Percentiles rank a stretch among this genome's conserved stretches.
These are phyloP conservation scores for Phengaris alcon DNA, from an alignment of 2,888 invertebrate genomes.

Conservation along the genomic window DNA sequence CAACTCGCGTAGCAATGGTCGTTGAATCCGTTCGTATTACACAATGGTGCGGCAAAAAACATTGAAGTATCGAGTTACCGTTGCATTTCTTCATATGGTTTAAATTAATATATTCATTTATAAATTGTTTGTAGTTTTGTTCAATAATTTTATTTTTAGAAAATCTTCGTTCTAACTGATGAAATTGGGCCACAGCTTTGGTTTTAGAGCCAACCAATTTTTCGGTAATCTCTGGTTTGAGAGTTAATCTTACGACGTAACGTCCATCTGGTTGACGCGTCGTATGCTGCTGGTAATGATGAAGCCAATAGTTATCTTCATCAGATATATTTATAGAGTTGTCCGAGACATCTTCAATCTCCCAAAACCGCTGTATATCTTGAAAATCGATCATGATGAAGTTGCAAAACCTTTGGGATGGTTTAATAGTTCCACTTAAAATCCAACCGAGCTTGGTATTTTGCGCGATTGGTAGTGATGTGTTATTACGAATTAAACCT, in stretches of 20 bases:
- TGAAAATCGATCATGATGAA: no score
- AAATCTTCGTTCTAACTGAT: no score
- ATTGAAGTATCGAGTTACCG: constrained; percentile 29
- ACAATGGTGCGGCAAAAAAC: constrained; percentile 29
- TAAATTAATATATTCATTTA: no score
- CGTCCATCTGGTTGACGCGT: constrained; percentile 29
- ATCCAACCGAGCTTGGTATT: no score
- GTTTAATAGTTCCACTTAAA: no score
- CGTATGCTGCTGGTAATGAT: constrained; percentile 28
- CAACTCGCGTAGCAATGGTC: constrained; percentile 29
- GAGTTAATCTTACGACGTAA: constrained; percentile 28
- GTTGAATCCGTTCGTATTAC: constrained; percentile 25
- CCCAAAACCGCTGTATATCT: background rate
- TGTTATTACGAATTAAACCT: no score
- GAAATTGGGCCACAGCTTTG: no score
- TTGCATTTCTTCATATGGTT: background rate
- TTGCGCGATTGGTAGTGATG: no score
- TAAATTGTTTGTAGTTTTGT: no score
- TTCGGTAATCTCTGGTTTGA: constrained; percentile 14
- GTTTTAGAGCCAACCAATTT: no score
- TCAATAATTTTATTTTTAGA: no score
- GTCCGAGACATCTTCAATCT: constrained; percentile 28
- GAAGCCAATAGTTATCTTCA: constrained; percentile 30
- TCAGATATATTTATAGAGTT: constrained; percentile 26
- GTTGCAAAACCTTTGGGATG: no score